Percentiles rank a stretch among this genome's conserved stretches.
These are phyloP conservation scores for Cydia pomonella DNA, from an alignment of 1,140 invertebrate genomes.

Conservation along the genomic window DNA sequence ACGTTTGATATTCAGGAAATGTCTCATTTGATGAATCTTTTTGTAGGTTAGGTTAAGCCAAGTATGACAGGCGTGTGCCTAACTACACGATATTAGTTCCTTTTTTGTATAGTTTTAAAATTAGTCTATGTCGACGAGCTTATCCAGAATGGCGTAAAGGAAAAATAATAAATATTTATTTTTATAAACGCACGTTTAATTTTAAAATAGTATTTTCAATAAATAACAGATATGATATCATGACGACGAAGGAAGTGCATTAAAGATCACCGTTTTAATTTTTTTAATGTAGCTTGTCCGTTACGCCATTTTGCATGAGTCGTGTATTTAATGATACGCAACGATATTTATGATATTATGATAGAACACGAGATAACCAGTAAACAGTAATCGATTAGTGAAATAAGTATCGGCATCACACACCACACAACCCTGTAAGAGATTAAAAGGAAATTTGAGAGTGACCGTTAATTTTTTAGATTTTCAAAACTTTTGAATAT, in stretches of 20 bases:
- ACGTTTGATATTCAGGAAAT: neutral
- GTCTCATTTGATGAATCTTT: constrained; percentile 37
- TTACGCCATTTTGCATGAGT: neutral
- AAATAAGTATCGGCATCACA: constrained; percentile 13
- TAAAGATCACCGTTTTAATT: neutral
- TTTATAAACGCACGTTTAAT: neutral
- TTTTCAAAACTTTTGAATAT: neutral
- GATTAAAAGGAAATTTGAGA: neutral
- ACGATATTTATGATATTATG: constrained; percentile 43
- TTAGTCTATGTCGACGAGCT: constrained; percentile 38
- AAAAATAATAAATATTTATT: neutral
- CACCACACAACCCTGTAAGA: neutral
- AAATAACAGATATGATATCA: too few relatives aligned
- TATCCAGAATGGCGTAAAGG: neutral
- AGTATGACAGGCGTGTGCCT: constrained; percentile 62
- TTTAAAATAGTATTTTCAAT: too few relatives aligned
- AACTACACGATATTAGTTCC: constrained; percentile 68
- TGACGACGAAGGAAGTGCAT: neutral
- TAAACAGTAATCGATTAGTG: constrained; percentile 1
- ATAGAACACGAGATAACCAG: constrained; percentile 37
- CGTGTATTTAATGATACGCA: constrained; percentile 46
- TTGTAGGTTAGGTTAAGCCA: constrained; percentile 54
- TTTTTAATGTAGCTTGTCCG: neutral
- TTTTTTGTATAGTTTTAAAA: constrained; percentile 70
- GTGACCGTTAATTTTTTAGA: neutral